phyloP scores from a whole-genome alignment of 2,888 invertebrate genomes.

The Endomychus coccineus region DNA sequence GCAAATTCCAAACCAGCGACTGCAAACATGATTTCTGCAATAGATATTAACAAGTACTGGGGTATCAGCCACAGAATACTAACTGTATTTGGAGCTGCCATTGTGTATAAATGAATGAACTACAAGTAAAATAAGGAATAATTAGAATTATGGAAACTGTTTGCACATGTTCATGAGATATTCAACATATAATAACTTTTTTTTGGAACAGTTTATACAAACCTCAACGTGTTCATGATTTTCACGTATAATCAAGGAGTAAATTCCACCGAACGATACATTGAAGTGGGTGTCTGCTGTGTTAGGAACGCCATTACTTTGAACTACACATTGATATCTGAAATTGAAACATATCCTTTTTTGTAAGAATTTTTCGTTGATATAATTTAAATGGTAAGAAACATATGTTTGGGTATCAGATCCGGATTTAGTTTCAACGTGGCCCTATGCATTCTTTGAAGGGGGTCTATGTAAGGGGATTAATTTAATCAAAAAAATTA shows the following conservation, averaged over 20 bases:
- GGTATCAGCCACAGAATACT: slow-evolving; percentile 69
- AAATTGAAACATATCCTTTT: slow-evolving; percentile 16
- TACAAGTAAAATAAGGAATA: slow-evolving; percentile 25
- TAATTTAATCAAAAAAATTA: no score
- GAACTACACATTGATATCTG: slow-evolving; percentile 35
- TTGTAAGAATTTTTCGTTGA: background rate
- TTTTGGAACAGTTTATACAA: no score
- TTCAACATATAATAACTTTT: no score
- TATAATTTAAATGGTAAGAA: slow-evolving; percentile 1
- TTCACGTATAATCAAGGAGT: slow-evolving; percentile 48
- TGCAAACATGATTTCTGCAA: slow-evolving; percentile 77
- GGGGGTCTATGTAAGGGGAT: no score
- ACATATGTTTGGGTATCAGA: no score
- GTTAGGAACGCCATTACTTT: slow-evolving; percentile 23
- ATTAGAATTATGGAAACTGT: no score
- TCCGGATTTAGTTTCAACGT: no score
- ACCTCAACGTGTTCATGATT: slow-evolving; percentile 40
- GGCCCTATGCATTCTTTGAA: no score
- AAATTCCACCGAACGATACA: slow-evolving; percentile 48
- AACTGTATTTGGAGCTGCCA: slow-evolving; percentile 58
- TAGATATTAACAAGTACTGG: slow-evolving; percentile 71
- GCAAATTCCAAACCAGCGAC: slow-evolving; percentile 78
- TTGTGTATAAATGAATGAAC: slow-evolving; percentile 51
- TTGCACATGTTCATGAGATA: no score
- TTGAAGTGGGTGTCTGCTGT: slow-evolving; percentile 29